A percentile compares a stretch with the other conserved stretches of the same genome.
Evolutionary conservation across 2,113 vertebrate genomes (phyloP).

Genomic region (Thamnophis sirtalis): DNA sequence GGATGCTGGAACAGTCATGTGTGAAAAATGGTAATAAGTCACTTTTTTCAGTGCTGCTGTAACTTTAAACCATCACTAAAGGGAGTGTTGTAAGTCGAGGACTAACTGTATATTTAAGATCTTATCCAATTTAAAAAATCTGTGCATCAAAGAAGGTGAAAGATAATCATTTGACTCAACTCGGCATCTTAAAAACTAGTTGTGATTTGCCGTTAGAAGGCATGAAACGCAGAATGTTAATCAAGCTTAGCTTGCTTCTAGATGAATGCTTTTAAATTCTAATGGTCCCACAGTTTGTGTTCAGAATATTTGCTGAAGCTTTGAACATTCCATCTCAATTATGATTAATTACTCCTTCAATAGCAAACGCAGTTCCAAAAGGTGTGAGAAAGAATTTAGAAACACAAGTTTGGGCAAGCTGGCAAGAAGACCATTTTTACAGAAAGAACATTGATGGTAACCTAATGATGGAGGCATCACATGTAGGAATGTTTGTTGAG

Average conservation of each 20-base stretch:
- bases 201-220: not conserved
- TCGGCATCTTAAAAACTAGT: not conserved
- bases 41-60: not conserved
- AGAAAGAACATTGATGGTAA: slow-evolving; percentile 2
- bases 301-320: slow-evolving; percentile 40
- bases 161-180: not conserved
- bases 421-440: not conserved
- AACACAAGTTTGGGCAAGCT: slow-evolving; percentile 1
- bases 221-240: not conserved
- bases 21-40: not conserved
- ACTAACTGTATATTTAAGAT: not conserved
- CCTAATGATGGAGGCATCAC: not conserved
- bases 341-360: slow-evolving; percentile 50
- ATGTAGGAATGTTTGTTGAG: not conserved
- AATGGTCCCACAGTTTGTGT: slow-evolving; percentile 26
- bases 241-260: not conserved
- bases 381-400: slow-evolving; percentile 26
- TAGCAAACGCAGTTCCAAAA: slow-evolving; percentile 25
- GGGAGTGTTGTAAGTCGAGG: not conserved
- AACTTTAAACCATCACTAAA: not conserved
- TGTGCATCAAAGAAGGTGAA: not conserved
- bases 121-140: not conserved
- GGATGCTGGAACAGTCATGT: not conserved
- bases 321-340: slow-evolving; percentile 31
- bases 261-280: not conserved